Evolutionary conservation across 1,140 invertebrate genomes (phyloP).

Genomic region (Steinernema feltiae): DNA sequence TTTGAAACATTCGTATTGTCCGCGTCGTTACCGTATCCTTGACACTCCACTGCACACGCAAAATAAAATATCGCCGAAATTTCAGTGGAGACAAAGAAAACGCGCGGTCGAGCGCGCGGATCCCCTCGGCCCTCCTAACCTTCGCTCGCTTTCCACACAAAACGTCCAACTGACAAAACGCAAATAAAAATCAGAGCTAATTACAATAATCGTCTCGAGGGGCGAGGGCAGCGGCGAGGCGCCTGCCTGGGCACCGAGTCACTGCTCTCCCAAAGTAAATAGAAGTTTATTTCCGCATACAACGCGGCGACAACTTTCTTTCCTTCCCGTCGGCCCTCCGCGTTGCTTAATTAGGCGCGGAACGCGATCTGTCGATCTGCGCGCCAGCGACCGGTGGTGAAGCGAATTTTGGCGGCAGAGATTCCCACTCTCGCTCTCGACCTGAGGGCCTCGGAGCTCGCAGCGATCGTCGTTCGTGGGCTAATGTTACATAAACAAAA

Average conservation of each 20-base stretch:
- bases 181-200: slow-evolving; percentile 15
- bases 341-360: not conserved
- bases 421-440: not conserved
- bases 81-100: not conserved
- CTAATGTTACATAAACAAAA: slow-evolving; percentile 15
- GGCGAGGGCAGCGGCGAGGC: too few species aligned
- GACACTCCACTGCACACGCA: not conserved
- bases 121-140: not conserved
- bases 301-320: not conserved
- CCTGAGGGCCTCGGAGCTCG: not conserved
- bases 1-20: not conserved
- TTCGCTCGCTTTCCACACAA: not conserved
- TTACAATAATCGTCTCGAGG: slow-evolving; percentile 13
- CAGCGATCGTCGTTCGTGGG: not conserved
- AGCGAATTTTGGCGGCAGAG: not conserved
- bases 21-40: not conserved
- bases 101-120: not conserved
- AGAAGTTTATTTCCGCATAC: not conserved
- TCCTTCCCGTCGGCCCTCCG: not conserved
- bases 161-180: not conserved
- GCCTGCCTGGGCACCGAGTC: too few species aligned
- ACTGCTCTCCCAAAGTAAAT: not conserved
- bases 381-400: not conserved
- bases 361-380: not conserved
- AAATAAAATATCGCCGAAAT: not conserved